Conservation (phyloP, 1,140 invertebrate genomes). For the Littorina saxatilis region DNA sequence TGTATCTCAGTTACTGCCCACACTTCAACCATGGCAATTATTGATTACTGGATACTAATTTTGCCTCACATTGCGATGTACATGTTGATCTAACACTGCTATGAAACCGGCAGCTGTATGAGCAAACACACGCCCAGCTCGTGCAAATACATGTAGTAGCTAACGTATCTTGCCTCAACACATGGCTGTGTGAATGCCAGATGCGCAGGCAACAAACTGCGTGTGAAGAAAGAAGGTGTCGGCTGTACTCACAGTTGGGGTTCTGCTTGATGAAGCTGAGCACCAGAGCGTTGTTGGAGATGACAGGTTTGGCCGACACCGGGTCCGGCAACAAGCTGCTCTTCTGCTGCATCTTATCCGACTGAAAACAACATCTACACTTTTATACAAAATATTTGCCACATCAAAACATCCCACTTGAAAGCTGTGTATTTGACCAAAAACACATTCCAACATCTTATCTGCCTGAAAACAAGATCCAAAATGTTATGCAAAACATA, state of each 20-base stretch:
- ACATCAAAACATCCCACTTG: neutral
- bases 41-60: too few species aligned
- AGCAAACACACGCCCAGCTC: conserved; percentile 4
- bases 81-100: conserved; percentile 26
- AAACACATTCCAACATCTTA: too few species aligned
- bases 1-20: too few species aligned
- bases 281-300: conserved; percentile 61
- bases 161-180: neutral
- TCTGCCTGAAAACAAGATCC: too few species aligned
- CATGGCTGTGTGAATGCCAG: neutral
- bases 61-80: too few species aligned
- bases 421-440: neutral
- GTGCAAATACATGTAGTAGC: conserved; percentile 17
- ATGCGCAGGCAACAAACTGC: too few species aligned
- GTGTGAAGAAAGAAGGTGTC: too few species aligned
- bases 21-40: too few species aligned
- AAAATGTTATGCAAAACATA: too few species aligned
- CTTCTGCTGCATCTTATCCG: conserved; percentile 50
- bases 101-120: conserved; percentile 12
- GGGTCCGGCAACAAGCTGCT: conserved; percentile 68
- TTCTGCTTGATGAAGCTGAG: conserved; percentile 57
- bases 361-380: conserved; percentile 42
- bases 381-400: neutral
- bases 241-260: conserved; percentile 64
- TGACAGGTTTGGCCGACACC: conserved; percentile 58